These are phyloP conservation scores for Pangasius larnaudii DNA, from an alignment of 2,797 vertebrate genomes.

Conservation along the genomic window DNA sequence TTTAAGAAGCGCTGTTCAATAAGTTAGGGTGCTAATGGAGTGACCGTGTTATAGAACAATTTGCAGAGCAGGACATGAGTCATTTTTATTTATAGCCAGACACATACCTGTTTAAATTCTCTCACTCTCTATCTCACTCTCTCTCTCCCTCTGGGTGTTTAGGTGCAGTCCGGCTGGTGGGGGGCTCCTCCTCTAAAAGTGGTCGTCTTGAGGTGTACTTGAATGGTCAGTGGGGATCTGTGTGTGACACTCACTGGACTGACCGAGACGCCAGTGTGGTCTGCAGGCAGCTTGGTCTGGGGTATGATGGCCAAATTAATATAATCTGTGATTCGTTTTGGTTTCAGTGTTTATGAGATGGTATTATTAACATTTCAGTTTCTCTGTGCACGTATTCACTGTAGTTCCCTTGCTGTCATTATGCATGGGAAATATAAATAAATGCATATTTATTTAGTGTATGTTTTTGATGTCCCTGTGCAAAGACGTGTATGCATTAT, in stretches of 20 bases:
- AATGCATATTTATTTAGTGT: background rate
- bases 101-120: background rate
- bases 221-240: conserved; percentile 86
- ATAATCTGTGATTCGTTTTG: background rate
- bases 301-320: conserved; percentile 67
- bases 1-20: background rate
- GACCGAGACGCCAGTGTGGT: conserved; percentile 88
- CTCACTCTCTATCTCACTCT: background rate
- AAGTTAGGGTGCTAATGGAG: background rate
- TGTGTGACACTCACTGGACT: conserved; percentile 88
- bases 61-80: background rate
- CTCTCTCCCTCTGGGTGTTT: background rate
- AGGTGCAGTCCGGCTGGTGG: conserved; percentile 84
- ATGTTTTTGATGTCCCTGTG: background rate
- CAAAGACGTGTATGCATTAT: background rate
- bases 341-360: background rate
- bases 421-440: background rate
- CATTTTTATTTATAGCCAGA: background rate
- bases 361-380: conserved; percentile 6
- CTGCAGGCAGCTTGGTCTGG: conserved; percentile 86
- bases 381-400: background rate
- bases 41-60: conserved; percentile 4
- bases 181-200: conserved; percentile 69
- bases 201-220: conserved; percentile 85
- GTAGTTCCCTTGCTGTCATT: background rate